A percentile compares a stretch with the other conserved stretches of the same genome.
phyloP scores from a whole-genome alignment of 2,888 invertebrate species.

The Chaitophorus viminalis region DNA sequence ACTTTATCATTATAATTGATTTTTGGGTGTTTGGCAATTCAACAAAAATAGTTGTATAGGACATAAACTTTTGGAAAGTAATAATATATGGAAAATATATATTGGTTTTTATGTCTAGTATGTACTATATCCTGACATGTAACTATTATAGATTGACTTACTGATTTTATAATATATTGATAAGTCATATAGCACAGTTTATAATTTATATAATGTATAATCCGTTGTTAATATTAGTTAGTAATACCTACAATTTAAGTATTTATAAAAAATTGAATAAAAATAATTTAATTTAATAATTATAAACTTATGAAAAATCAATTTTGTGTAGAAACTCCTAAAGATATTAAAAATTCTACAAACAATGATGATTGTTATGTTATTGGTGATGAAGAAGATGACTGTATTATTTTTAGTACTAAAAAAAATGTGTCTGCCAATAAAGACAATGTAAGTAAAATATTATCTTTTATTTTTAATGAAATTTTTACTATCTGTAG shows the following conservation, averaged over 20 bases:
- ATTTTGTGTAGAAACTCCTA: not conserved
- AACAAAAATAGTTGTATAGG: no score
- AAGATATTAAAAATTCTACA: not conserved
- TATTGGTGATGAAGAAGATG: not conserved
- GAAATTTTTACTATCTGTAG: no score
- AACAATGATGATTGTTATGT: not conserved
- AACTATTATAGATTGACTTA: no score
- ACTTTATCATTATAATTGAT: not conserved
- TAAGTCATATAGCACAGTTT: not conserved
- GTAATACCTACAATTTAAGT: no score
- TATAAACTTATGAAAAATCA: not conserved
- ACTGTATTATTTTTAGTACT: conserved; percentile 39
- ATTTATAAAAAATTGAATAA: no score
- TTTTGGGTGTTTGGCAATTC: no score
- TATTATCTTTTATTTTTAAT: no score
- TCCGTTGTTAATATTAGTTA: not conserved
- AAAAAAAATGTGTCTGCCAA: conserved; percentile 7
- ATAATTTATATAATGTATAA: not conserved
- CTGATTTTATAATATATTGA: not conserved
- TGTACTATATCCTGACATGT: no score
- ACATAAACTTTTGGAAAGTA: no score
- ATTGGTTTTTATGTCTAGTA: no score
- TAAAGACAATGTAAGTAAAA: conserved; percentile 33
- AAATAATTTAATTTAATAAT: no score
- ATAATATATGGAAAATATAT: no score